Conservation (phyloP, 1,140 invertebrate species). For the Cyclargus thomasi region DNA sequence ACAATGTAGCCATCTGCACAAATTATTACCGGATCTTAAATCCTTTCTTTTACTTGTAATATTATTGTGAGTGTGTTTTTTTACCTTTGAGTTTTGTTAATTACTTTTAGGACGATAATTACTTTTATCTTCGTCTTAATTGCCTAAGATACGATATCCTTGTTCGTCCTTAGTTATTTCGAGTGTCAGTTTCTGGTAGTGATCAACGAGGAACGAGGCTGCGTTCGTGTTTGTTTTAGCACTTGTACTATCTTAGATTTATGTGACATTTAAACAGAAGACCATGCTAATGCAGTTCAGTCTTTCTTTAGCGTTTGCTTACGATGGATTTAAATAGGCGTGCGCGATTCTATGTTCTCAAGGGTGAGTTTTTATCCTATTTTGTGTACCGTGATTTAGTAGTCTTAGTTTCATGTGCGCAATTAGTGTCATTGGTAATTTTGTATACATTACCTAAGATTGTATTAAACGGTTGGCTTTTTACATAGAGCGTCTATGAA, state of each 20-base stretch:
- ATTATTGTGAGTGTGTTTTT: too few species aligned
- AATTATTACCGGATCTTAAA: too few species aligned
- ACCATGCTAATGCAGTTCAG: conserved; percentile 17
- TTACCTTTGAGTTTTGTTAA: neutral
- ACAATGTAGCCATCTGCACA: too few species aligned
- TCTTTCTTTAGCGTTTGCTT: conserved; percentile 11
- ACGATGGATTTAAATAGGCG: conserved; percentile 16
- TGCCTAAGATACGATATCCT: neutral
- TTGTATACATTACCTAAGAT: too few species aligned
- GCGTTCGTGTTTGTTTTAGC: conserved; percentile 24
- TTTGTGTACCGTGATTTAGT: neutral
- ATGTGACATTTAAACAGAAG: conserved; percentile 19
- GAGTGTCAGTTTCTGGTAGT: neutral
- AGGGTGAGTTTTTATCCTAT: conserved; percentile 4
- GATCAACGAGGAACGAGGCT: neutral
- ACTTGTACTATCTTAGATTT: conserved; percentile 20
- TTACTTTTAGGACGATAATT: neutral
- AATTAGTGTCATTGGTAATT: neutral
- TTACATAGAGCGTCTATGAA: too few species aligned
- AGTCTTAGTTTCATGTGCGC: neutral
- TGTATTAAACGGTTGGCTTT: too few species aligned
- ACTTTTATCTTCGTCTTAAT: neutral
- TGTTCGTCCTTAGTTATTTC: conserved; percentile 4
- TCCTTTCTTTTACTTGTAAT: too few species aligned
- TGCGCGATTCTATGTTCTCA: neutral